These are phyloP conservation scores for Lissonota sp. DNA, from an alignment of 2,888 invertebrate genomes.

Conservation along the genomic window DNA sequence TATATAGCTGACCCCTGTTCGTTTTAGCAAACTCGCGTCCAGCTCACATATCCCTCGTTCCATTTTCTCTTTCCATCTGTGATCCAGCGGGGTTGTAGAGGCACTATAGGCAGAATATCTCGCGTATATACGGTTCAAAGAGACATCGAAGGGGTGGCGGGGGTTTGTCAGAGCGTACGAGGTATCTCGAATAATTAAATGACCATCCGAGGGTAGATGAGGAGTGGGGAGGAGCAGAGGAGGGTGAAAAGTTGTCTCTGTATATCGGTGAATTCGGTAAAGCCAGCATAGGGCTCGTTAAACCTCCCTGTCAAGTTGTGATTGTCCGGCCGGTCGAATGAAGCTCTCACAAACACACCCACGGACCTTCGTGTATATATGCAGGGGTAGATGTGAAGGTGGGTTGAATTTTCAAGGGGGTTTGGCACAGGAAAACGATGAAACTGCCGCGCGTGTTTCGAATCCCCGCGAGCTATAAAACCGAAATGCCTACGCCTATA, in stretches of 20 bases:
- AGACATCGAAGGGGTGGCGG: slow-evolving; percentile 62
- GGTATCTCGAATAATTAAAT: slow-evolving; percentile 83
- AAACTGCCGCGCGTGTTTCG: slow-evolving; percentile 61
- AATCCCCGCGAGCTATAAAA: slow-evolving; percentile 62
- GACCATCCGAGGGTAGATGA: slow-evolving; percentile 80
- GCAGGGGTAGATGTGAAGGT: slow-evolving; percentile 1
- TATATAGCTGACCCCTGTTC: too few relatives aligned
- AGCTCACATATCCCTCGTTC: slow-evolving; percentile 25
- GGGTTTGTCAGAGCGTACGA: slow-evolving; percentile 75
- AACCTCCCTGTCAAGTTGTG: slow-evolving; percentile 83
- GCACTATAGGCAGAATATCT: slow-evolving; percentile 41
- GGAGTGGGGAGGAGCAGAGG: slow-evolving; percentile 57
- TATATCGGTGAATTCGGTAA: slow-evolving; percentile 29
- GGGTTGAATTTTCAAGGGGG: slow-evolving; percentile 21
- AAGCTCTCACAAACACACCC: slow-evolving; percentile 42
- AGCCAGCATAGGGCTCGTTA: slow-evolving; percentile 82
- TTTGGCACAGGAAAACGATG: slow-evolving; percentile 28
- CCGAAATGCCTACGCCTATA: slow-evolving; percentile 71
- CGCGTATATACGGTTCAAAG: slow-evolving; percentile 8
- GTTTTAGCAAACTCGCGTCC: slow-evolving; percentile 34
- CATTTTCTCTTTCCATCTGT: slow-evolving; percentile 60
- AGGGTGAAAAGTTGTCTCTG: slow-evolving; percentile 48
- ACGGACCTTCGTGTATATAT: slow-evolving; percentile 17
- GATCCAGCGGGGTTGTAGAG: slow-evolving; percentile 19
- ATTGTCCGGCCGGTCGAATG: slow-evolving; percentile 79